These are phyloP conservation scores for Acholoe squamosa DNA, from an alignment of 2,888 invertebrate species.

Conservation along the genomic window DNA sequence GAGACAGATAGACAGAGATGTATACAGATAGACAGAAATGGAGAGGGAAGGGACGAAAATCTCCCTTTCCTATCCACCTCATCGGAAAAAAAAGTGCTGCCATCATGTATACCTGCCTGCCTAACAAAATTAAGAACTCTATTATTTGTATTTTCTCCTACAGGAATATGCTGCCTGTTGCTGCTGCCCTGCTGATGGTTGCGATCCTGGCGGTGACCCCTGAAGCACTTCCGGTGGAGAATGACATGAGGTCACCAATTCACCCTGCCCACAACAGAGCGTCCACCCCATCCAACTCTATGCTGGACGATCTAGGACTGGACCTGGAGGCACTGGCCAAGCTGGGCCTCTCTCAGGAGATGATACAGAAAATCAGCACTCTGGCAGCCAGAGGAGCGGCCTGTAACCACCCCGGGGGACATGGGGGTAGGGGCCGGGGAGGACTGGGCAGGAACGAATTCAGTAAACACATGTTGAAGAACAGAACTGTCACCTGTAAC, in stretches of 20 bases:
- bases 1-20: background rate
- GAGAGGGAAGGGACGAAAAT: background rate
- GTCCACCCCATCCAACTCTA: background rate
- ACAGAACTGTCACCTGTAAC: slow-evolving; percentile 70
- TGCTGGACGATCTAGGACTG: background rate
- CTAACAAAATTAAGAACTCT: background rate
- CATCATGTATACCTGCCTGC: background rate
- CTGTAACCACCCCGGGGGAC: background rate
- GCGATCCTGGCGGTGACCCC: background rate
- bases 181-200: background rate
- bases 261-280: background rate
- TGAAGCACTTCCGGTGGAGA: slow-evolving; percentile 27
- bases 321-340: slow-evolving; percentile 19
- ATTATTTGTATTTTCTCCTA: background rate
- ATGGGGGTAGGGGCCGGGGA: too few relatives aligned
- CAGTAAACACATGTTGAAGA: slow-evolving; percentile 65
- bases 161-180: background rate
- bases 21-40: background rate
- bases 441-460: slow-evolving; percentile 58
- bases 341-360: slow-evolving; percentile 6
- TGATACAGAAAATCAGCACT: background rate
- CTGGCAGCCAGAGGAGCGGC: background rate
- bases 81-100: background rate
- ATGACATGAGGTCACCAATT: background rate
- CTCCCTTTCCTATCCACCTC: background rate